These are phyloP conservation scores for Sporophila hypoxantha DNA, from an alignment of 2,113 vertebrate species.

Conservation along the genomic window DNA sequence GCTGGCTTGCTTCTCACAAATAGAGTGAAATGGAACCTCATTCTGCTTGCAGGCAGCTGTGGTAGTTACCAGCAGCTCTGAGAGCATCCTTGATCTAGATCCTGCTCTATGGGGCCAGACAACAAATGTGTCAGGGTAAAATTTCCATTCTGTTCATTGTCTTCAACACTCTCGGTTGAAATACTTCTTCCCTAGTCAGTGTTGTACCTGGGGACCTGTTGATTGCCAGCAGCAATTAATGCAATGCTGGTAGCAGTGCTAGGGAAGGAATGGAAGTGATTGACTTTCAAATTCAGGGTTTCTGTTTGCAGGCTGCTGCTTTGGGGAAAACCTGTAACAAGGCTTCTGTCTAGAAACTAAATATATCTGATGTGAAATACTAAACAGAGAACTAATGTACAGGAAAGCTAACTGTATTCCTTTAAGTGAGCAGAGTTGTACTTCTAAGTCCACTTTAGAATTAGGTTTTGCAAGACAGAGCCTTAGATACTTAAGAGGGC, in stretches of 20 bases:
- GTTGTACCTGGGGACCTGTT: background rate
- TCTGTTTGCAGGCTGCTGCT: constrained; percentile 5
- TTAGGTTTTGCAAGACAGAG: background rate
- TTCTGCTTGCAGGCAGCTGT: background rate
- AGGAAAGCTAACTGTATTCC: background rate
- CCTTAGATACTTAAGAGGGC: background rate
- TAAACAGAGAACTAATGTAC: background rate
- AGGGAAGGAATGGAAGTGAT: background rate
- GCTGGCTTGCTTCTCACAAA: background rate
- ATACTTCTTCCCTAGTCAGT: background rate
- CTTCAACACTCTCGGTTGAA: background rate
- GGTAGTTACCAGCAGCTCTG: background rate
- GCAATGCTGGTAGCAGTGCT: background rate
- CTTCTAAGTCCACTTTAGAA: constrained; percentile 5
- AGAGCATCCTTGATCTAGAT: background rate
- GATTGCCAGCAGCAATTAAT: constrained; percentile 2
- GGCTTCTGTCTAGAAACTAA: constrained; percentile 21
- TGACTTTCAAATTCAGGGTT: constrained; percentile 18
- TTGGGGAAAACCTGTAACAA: background rate
- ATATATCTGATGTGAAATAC: background rate
- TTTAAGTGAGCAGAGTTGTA: background rate
- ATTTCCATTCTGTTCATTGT: background rate
- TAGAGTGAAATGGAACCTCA: background rate
- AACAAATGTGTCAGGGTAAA: background rate
- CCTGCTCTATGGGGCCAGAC: background rate